Evolutionary conservation across 1,140 invertebrate species (phyloP), one percentile per base, ranked within the genome.

Genomic region (Charaxes varanes): DNA sequence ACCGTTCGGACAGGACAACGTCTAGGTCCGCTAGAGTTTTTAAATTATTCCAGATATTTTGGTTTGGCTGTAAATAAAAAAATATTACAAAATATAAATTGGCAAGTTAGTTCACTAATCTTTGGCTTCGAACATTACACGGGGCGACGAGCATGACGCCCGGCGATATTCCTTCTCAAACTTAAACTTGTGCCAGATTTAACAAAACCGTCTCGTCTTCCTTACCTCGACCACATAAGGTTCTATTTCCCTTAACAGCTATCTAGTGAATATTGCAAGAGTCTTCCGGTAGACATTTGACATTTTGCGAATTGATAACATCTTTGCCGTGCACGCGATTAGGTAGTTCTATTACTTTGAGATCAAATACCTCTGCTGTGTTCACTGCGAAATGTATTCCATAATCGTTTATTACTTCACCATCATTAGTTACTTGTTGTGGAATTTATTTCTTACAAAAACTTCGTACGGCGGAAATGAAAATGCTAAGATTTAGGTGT

Each of bases 281-380:
- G 14, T 32, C 21, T 21, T 42, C 31, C 43, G 10, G 22, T 33
- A 34, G 34, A 37, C 38, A 30, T 45, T 54, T 50, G 45, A 49
- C 46, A 35, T 54, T 45, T 54, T 49, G 38, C 32, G 52, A 54
- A 54, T 54, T 45, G 52, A 54, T 54, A 49, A 49, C 52, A 49
- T 49, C 46, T 49, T 41, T 24, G 44, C 40, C 26, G 33, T 36
- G 44, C 44, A 53, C 40, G 50, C 44, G 44, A 53, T 44, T 38
- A 36, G 46, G 35, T 40, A 38, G 30, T 53, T 36, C 45, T 26
- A 53, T 49, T 49, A 43, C 36, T 23, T 48, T 34, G 6, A 45
- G 31, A 40, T 40, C 38, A 42, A 35, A 35, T 51, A 44, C 41
- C 44, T 41, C 19, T 17, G 17, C 24, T 41, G 31, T 41, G 31